Base-by-base conservation (phyloP, 2,113 vertebrate genomes). In the Anhinga anhinga region DNA sequence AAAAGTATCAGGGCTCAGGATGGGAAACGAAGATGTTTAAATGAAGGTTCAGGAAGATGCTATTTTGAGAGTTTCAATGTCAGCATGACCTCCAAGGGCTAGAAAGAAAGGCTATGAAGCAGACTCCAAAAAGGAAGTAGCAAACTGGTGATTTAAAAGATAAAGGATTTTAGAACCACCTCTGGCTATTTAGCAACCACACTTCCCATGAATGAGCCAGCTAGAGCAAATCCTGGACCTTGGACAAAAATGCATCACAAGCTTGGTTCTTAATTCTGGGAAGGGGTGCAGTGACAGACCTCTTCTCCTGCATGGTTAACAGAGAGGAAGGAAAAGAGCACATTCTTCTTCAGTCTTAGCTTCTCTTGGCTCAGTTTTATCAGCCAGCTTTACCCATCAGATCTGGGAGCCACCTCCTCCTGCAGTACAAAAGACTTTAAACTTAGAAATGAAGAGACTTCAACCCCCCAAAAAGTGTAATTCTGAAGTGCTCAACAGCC, bases 401-500 rank as follows among this genome's bases (percentile, higher is more conserved):
- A 62, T 13, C 49, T 11, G 50, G 72, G 72, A 79, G 59, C 40
- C 67, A 36, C 61, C 56, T 84, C 11, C 79, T 93, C 79, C 92
- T 86, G 73, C 86, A 61, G 92, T 15, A 72, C 58, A 49, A 27
- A 72, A 80, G 25, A 67, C 55, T 85, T 85, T 49, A 10, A 86
- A 30, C 77, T 89, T 49, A 67, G 95, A 97, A 98, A 97, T 95
- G 96, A 98, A 96, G 95, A 98, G 96, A 88, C 95, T 74, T 81
- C 65, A 95, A 47, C 38, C 56, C 45, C 82, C 77, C 40, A 52
- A 10, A 63, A 90, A 81, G 52, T 45, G 92, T 82, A 55, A 93
- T 59, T 89, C 78, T 53, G 93, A 94, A 97, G 96, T 76, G 97
- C 83, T 97, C 95, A 84, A 78, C 95, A 97, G 97, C 96, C 93